Evolutionary conservation across 2,797 vertebrate species (phyloP), one percentile per base, ranked within the genome.

Genomic region (Ptychobarbus kaznakovi): DNA sequence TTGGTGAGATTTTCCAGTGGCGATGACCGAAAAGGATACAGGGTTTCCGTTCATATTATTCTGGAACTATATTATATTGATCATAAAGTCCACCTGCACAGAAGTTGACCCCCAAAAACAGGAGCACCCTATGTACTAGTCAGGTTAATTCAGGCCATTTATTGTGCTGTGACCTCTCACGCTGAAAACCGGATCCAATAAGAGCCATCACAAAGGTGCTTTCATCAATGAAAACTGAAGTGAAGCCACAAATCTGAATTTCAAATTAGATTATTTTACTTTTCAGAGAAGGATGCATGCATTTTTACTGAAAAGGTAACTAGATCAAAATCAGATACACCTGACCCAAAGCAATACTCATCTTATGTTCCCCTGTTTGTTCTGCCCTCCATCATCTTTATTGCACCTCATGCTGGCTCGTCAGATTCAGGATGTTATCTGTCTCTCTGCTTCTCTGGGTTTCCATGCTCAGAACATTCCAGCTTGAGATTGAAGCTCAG

Each of bases 231-330:
- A 58, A 53, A 73, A 38, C 40, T 13, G 25, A 58, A 61, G 18
- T 61, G 25, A 7, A 73, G 38, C 70, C 15, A 65, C 56, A 69
- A 56, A 69, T 69, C 82, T 35, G 38, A 44, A 78, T 68, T 76
- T 42, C 38, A 56, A 15, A 75, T 75, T 11, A 3, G 46, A 83
- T 76, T 38, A 63, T 35, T 83, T 65, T 44, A 63, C 38, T 76
- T 15, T 25, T 83, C 28, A 22, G 32, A 53, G 28, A 65, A 40
- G 32, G 61, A 66, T 51, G 44, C 51, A 11, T 25, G 65, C 66
- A 53, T 18, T 68, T 38, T 76, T 3, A 84, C 35, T 77, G 63
- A 69, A 69, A 77, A 22, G 18, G 28, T 84, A 84, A 84, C 74
- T 10, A 42, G 82, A 78, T 58, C 38, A 70, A 78, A 44, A 44